A percentile compares a stretch with the other conserved stretches of the same genome.
Conservation (phyloP, 2,797 vertebrate species). For the Schizothorax lantsangensis region DNA sequence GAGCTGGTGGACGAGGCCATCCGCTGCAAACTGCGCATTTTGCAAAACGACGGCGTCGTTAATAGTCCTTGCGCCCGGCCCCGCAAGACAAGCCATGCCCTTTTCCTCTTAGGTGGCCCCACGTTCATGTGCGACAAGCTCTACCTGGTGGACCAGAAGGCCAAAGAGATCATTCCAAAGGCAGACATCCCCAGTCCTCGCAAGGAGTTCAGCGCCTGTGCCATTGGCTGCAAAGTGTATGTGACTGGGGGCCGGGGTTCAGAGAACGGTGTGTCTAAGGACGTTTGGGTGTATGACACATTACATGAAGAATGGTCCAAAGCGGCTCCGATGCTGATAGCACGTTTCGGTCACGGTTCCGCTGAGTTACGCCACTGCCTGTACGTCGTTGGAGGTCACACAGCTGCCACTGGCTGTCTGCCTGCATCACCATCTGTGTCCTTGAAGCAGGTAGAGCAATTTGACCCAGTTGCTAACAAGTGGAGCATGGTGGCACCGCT, state of each 20-base stretch:
- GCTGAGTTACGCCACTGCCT: conserved; percentile 96
- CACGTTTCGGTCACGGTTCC: conserved; percentile 95
- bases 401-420: conserved; percentile 93
- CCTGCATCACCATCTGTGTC: conserved; percentile 97
- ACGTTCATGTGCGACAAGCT: conserved; percentile 99
- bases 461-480: conserved; percentile 93
- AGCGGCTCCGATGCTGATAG: conserved; percentile 97
- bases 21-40: conserved; percentile 94
- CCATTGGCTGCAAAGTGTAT: conserved; percentile 97
- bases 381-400: conserved; percentile 96
- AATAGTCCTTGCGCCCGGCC: conserved; percentile 95
- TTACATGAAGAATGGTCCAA: conserved; percentile 98
- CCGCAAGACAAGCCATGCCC: conserved; percentile 94
- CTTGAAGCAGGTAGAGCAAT: conserved; percentile 97
- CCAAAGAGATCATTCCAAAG: conserved; percentile 98
- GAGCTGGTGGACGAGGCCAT: conserved; percentile 97
- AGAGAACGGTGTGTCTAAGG: conserved; percentile 97
- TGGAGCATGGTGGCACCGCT: conserved; percentile 98
- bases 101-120: conserved; percentile 95
- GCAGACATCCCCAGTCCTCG: conserved; percentile 97
- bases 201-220: conserved; percentile 98
- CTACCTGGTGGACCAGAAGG: conserved; percentile 97
- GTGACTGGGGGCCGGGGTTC: conserved; percentile 96
- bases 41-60: conserved; percentile 96
- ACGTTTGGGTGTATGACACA: conserved; percentile 98